Base-by-base conservation (phyloP, 1,140 invertebrate genomes). In the Drosophila equinoxialis region DNA sequence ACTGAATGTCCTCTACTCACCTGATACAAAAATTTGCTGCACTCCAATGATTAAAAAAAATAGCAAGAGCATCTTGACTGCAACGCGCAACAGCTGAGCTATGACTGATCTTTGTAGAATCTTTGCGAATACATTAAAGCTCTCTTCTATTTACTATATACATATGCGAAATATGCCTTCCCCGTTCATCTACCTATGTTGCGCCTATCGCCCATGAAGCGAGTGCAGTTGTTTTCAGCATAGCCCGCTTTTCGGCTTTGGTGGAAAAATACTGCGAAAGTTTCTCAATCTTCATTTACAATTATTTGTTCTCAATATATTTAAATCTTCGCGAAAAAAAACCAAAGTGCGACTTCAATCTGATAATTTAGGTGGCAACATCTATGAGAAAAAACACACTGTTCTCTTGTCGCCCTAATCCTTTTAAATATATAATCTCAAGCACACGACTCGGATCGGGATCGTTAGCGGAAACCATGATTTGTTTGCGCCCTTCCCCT, bases 391-490 rank as follows among this genome's bases (percentile, higher is more conserved):
- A 7, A 11, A 20, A 51, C 17, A 51, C 45, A 23, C 2, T 23
- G 17, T 23, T 51, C 45, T 51, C 45, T 20, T 51, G 8, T 11
- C 20, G 17, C 20, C 20, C 11, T 51, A 51, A 51, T 51, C 20
- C 45, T 23, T 51, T 51, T 51, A 23, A 51, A 51, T 51, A 51
- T 51, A 51, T 51, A 51, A 51, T 51, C 45, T 23, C 2, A 51
- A 23, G 4, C 45, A 51, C 45, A 23, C 45, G 45, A 51, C 45
- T 51, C 17, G 10, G 17, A 51, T 51, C 45, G 45, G 45, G 45
- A 51, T 51, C 45, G 11, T 26, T 33, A 59, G 57, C 33, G 57
- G 57, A 61, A 55, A 42, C 65, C 59, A 57, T 60, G 78, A 76
- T 59, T 59, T 59, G 33, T 59, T 37, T 59, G 13, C 20, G 6